Base-by-base conservation (phyloP, 2,888 invertebrate genomes). In the Xestia sexstrigata region DNA sequence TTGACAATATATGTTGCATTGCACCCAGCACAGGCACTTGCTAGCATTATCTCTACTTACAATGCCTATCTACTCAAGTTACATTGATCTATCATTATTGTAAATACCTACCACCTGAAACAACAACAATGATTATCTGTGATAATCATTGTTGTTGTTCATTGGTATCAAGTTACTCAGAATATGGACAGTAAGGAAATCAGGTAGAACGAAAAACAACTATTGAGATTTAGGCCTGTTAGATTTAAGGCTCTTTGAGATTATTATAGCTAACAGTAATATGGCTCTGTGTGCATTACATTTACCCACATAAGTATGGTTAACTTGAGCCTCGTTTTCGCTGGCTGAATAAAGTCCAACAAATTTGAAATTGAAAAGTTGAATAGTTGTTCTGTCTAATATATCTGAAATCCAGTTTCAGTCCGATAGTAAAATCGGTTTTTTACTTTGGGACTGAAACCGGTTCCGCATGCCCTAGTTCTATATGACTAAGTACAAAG, bases 21-120 rank as follows among this genome's bases (percentile, higher is more conserved):
- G 84, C 86, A 88, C 87, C 77, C 63, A 66, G 81, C 89, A 88
- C 87, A 35, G 63, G 47, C 82, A 81, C 82, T 39, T 55, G 74
- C 78, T 82, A 71, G 1, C 23, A 47, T 73, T 78, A 72, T 83
- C n/a, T 83, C 20, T 79, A n/a, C 6, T 58, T 70, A 39, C 39
- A 23, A 39, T 63, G 67, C 35, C 45, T 60, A 62, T 45, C 13
- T 47, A 65, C 45, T 60, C 20, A 47, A 47, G 23, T 65, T 72
- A 73, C 67, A 71, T 69, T 60, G n/a, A 66, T 35, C 13, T 65
- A 13, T 62, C 39, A 68, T 83, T 76, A 72, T 49, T 82, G 49
- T 42, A 66, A 55, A 62, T 42, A 83, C 45, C 39, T 26, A 78
- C 45, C 30, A 68, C 20, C 30, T 20, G 42, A 23, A 30, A 9